Base-by-base conservation (phyloP, 2,113 vertebrate species). In the Xenus cinereus region DNA sequence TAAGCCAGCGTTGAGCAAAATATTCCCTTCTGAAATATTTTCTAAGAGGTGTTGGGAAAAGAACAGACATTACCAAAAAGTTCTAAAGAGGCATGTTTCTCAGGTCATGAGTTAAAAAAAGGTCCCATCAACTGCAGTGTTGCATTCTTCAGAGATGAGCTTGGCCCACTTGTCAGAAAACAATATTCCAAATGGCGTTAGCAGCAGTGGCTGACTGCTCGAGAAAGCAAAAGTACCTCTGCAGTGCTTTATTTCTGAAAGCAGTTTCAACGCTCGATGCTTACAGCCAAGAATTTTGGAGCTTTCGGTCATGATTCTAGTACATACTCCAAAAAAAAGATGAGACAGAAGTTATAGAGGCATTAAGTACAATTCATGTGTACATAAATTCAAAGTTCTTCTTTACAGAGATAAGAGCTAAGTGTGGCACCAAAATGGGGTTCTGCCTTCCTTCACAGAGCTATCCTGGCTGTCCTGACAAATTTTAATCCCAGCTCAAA, bases 371-470 rank as follows among this genome's bases (percentile, higher is more conserved):
- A 75, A 56, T 67, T 93, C 57, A 57, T 57, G 12, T 59, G 35
- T 66, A 53, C 66, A 19, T 77, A 84, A 94, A 80, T 62, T 79
- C 43, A 45, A 4, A 94, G 56, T 68, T 82, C 48, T 45, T 35
- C 67, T 84, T 89, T 87, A 28, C 11, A 17, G 50, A 84, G 90
- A 12, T 66, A 90, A 83, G 79, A 91, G 33, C 62, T 20, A 72
- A 67, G 41, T 30, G 45, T 68, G 81, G 35, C 51, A 28, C 60
- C 45, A 73, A 87, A 84, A 81, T 48, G 26, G 68, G 12, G 3
- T 91, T 83, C 87, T 95, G 45, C 21, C 30, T 95, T 83, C 86
- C 90, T 87, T 92, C 53, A 74, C 46, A 21, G 54, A 69, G 54
- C 80, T 87, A 17, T 43, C 37, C 50, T 95, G 85, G 17, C 74